Conservation (phyloP, 2,888 invertebrate genomes). For the Ophion obscuratus region DNA sequence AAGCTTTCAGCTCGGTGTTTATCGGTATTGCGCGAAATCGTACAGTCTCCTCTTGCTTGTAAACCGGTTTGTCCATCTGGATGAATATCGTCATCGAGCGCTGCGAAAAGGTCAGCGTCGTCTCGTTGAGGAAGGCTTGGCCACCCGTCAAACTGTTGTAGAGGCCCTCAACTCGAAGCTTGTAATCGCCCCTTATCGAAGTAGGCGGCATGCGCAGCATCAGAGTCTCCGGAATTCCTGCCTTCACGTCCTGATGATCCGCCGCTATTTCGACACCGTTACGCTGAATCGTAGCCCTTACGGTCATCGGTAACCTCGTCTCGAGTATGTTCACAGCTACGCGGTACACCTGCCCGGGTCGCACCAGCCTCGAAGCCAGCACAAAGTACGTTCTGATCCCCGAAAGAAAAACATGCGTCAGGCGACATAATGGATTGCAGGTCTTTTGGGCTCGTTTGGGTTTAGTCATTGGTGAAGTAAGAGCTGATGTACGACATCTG, state of each 20-base stretch:
- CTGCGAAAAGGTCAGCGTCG: constrained; percentile 92
- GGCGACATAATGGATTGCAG: neutral
- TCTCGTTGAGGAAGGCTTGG: constrained; percentile 95
- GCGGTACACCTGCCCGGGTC: constrained; percentile 96
- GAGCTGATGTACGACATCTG: too few species aligned
- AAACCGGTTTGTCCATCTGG: constrained; percentile 97
- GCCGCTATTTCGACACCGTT: constrained; percentile 96
- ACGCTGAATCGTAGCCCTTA: constrained; percentile 94
- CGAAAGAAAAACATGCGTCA: constrained; percentile 72
- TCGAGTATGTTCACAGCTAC: constrained; percentile 93
- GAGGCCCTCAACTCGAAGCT: constrained; percentile 92
- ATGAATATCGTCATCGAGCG: constrained; percentile 98
- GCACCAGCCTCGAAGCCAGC: constrained; percentile 95
- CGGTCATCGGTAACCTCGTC: constrained; percentile 91
- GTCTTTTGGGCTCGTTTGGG: neutral
- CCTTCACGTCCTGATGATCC: constrained; percentile 92
- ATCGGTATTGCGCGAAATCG: constrained; percentile 96
- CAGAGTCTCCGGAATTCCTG: constrained; percentile 95
- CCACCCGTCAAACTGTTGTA: constrained; percentile 93
- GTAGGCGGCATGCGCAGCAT: constrained; percentile 95
- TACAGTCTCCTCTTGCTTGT: constrained; percentile 96
- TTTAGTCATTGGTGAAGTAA: neutral
- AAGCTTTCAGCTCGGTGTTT: constrained; percentile 95
- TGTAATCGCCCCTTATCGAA: constrained; percentile 93
- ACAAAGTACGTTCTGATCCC: constrained; percentile 94